Evolutionary conservation across 2,888 invertebrate genomes (phyloP).

Genomic region (Trichacis sp.): DNA sequence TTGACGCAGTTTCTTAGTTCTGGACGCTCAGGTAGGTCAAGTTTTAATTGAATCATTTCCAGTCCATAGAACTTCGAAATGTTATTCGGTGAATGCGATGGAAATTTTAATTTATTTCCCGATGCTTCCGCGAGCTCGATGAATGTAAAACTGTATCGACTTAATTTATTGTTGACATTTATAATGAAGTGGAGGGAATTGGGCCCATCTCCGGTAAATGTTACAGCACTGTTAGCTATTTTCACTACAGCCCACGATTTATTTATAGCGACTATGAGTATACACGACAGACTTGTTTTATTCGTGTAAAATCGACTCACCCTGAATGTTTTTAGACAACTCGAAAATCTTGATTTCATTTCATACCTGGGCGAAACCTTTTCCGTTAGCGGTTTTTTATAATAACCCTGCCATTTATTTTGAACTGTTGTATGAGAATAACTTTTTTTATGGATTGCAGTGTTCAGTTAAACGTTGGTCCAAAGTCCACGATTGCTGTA

Average conservation of each 20-base stretch:
- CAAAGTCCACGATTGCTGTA: no score
- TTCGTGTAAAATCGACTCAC: conserved; percentile 44
- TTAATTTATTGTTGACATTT: conserved; percentile 21
- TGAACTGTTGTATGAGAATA: no score
- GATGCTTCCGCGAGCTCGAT: no score
- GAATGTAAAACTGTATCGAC: neutral
- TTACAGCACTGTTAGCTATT: conserved; percentile 64
- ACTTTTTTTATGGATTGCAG: no score
- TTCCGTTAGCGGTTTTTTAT: conserved; percentile 2
- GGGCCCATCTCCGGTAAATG: conserved; percentile 43
- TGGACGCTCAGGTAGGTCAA: no score
- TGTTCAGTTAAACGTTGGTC: no score
- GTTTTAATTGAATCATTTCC: no score
- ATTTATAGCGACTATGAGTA: conserved; percentile 56
- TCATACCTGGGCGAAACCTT: conserved; percentile 19
- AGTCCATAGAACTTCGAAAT: no score
- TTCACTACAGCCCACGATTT: conserved; percentile 57
- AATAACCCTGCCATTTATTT: no score
- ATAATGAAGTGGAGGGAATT: conserved; percentile 26
- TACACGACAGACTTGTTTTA: conserved; percentile 52
- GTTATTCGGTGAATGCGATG: no score
- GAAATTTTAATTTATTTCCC: no score
- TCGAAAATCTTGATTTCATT: conserved; percentile 20
- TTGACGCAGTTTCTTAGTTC: no score
- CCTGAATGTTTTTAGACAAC: conserved; percentile 32